Conservation (phyloP, 2,888 invertebrate species). For the Cordilura impudica region DNA sequence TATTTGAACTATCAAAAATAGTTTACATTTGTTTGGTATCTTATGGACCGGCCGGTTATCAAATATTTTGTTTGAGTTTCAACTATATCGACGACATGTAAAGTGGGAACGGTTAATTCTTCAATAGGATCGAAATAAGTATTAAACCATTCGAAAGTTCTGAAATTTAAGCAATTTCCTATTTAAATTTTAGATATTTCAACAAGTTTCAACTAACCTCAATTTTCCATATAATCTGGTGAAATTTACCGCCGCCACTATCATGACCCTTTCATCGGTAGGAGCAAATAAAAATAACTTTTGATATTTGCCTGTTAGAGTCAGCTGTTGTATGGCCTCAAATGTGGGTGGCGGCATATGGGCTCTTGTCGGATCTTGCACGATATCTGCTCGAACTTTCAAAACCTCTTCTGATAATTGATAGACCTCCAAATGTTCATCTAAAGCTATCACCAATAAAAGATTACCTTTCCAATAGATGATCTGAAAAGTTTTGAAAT, state of each 20-base stretch:
- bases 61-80: constrained; percentile 68
- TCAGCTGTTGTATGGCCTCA: constrained; percentile 72
- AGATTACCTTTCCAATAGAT: constrained; percentile 71
- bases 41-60: constrained; percentile 67
- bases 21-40: constrained; percentile 67
- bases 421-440: constrained; percentile 71
- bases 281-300: constrained; percentile 68
- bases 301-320: constrained; percentile 67
- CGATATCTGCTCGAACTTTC: constrained; percentile 42
- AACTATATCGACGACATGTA: constrained; percentile 67
- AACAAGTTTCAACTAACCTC: constrained; percentile 60
- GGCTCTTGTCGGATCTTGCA: constrained; percentile 38
- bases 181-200: background rate
- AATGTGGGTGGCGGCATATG: constrained; percentile 59
- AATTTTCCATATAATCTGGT: constrained; percentile 67
- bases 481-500: constrained; percentile 55
- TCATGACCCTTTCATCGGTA: constrained; percentile 66
- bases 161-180: constrained; percentile 49
- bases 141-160: constrained; percentile 73
- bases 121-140: constrained; percentile 72
- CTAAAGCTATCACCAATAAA: constrained; percentile 69
- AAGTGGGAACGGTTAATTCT: constrained; percentile 69
- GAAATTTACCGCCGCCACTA: constrained; percentile 68
- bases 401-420: constrained; percentile 67
- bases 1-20: background rate